A percentile compares a stretch with the other conserved stretches of the same genome.
Evolutionary conservation across 2,113 vertebrate genomes (phyloP).

Genomic region (Cygnus atratus): DNA sequence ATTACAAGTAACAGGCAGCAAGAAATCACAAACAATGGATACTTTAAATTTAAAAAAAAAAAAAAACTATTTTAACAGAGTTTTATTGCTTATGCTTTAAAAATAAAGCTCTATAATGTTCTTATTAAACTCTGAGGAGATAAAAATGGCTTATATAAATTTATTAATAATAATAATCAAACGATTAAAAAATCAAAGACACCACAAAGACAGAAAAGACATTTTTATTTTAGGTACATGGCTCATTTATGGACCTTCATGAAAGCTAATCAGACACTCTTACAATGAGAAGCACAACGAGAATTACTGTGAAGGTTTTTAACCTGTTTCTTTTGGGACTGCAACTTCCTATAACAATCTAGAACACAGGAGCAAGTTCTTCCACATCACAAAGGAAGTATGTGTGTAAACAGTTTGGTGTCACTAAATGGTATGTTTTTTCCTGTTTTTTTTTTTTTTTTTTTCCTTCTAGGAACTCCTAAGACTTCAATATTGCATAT

Average conservation of each 20-base stretch:
- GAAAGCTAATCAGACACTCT: background rate
- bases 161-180: background rate
- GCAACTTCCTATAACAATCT: background rate
- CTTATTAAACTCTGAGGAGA: background rate
- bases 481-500: background rate
- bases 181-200: background rate
- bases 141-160: background rate
- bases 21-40: slow-evolving; percentile 6
- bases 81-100: background rate
- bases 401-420: background rate
- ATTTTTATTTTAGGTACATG: background rate
- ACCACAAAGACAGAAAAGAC: background rate
- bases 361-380: background rate
- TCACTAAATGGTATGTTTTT: rapidly evolving
- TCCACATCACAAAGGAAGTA: background rate
- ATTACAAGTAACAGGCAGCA: background rate
- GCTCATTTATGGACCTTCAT: background rate
- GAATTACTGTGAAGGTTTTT: background rate
- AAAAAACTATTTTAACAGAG: slow-evolving; percentile 13
- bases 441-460: background rate
- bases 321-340: background rate
- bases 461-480: background rate
- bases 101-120: background rate
- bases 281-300: background rate
- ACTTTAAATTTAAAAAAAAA: slow-evolving; percentile 29